phyloP scores from a whole-genome alignment of 2,888 invertebrate genomes.

The Trisateles emortualis region DNA sequence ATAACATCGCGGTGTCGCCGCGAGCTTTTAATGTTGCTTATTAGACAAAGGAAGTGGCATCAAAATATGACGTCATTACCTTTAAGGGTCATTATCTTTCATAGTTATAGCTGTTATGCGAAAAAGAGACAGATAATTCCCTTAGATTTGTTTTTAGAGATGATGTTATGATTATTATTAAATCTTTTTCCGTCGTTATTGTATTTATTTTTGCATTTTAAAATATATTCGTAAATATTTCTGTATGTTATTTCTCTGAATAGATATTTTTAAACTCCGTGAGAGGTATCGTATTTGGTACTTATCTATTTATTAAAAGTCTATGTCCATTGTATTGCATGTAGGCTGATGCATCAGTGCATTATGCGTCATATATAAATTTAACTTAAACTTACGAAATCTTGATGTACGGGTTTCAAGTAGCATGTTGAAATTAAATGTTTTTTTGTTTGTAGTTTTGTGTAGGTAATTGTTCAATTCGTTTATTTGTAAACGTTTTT shows the following conservation, averaged over 20 bases:
- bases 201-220: too few species aligned
- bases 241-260: conserved; percentile 6
- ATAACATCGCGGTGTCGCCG: neutral
- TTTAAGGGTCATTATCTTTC: too few species aligned
- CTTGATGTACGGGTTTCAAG: conserved; percentile 43
- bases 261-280: conserved; percentile 70
- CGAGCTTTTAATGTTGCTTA: neutral
- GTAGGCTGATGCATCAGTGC: conserved; percentile 75
- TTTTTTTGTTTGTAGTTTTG: conserved; percentile 58
- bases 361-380: conserved; percentile 55
- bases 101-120: too few species aligned
- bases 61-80: too few species aligned
- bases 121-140: too few species aligned
- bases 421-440: conserved; percentile 63
- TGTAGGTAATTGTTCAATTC: conserved; percentile 30
- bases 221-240: neutral
- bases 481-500: conserved; percentile 30
- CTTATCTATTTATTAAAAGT: conserved; percentile 50
- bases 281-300: conserved; percentile 60
- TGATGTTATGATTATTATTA: too few species aligned
- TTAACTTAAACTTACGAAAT: conserved; percentile 32
- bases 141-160: too few species aligned
- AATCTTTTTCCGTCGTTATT: too few species aligned
- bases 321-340: conserved; percentile 76
- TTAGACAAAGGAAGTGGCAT: neutral